A percentile compares a stretch with the other conserved stretches of the same genome.
phyloP scores from a whole-genome alignment of 2,113 vertebrate species.

The Pampusana beccarii region DNA sequence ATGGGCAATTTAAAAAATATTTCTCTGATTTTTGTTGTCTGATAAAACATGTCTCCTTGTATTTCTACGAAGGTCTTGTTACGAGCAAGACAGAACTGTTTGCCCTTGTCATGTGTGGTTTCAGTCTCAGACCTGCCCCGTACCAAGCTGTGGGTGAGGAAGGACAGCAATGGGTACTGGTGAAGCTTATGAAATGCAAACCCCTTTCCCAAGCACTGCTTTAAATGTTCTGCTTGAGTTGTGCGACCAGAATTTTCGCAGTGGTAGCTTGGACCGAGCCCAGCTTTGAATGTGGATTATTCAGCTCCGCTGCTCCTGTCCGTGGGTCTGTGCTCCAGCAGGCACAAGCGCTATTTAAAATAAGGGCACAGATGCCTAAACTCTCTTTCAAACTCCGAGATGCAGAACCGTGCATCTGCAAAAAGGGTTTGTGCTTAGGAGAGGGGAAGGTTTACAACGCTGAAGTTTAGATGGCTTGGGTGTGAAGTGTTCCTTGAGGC shows the following conservation, averaged over 20 bases:
- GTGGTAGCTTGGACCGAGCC: conserved; percentile 36
- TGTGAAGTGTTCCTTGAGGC: background rate
- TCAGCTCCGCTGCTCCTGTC: conserved; percentile 60
- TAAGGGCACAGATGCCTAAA: conserved; percentile 56
- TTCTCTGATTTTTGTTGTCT: background rate
- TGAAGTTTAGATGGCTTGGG: background rate
- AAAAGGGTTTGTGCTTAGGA: background rate
- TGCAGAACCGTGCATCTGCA: conserved; percentile 25
- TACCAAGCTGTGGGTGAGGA: background rate
- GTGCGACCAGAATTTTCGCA: conserved; percentile 49
- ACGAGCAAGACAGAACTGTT: background rate
- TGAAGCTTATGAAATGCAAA: background rate
- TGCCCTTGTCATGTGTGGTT: background rate
- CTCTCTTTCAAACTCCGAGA: conserved; percentile 33
- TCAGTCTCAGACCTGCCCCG: background rate
- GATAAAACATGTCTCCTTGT: background rate
- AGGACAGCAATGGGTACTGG: background rate
- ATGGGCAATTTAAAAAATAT: background rate
- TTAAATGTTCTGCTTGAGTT: conserved; percentile 6
- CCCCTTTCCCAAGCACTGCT: background rate
- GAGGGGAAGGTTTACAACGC: background rate
- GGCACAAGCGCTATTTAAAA: conserved; percentile 58
- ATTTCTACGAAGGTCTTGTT: background rate
- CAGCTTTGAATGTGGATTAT: conserved; percentile 61
- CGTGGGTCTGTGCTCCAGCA: conserved; percentile 50